Conservation (phyloP, 2,797 vertebrate genomes). For the Lindbergichthys nudifrons region DNA sequence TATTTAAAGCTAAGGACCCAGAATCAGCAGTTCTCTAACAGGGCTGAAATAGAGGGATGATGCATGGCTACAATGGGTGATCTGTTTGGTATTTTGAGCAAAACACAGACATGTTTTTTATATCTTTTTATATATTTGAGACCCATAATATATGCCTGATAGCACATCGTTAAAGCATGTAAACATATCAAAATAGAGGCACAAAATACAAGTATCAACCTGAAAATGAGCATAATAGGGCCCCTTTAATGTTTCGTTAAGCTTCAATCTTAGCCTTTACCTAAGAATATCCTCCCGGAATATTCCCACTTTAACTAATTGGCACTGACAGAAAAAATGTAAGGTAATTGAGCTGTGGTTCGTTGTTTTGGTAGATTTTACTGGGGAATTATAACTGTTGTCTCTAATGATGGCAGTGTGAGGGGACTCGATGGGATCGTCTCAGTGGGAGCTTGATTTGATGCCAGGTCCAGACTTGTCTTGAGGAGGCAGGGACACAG, state of each 20-base stretch:
- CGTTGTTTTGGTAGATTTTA: neutral
- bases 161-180: no score
- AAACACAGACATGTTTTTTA: no score
- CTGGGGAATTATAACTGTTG: constrained; percentile 16
- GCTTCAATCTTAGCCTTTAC: neutral
- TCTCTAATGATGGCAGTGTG: constrained; percentile 20
- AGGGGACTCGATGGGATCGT: constrained; percentile 14
- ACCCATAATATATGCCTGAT: no score
- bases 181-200: no score
- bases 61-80: no score
- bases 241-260: neutral
- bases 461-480: constrained; percentile 71
- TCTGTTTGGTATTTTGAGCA: no score
- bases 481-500: constrained; percentile 22
- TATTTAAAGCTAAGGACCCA: no score
- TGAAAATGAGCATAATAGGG: no score
- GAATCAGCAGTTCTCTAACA: no score
- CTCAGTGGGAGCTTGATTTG: constrained; percentile 58
- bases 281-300: neutral
- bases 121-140: no score
- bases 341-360: neutral
- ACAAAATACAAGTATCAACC: no score
- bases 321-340: neutral
- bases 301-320: neutral
- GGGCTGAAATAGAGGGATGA: no score